phyloP scores from a whole-genome alignment of 2,888 invertebrate species.

The Hylaea fasciaria region DNA sequence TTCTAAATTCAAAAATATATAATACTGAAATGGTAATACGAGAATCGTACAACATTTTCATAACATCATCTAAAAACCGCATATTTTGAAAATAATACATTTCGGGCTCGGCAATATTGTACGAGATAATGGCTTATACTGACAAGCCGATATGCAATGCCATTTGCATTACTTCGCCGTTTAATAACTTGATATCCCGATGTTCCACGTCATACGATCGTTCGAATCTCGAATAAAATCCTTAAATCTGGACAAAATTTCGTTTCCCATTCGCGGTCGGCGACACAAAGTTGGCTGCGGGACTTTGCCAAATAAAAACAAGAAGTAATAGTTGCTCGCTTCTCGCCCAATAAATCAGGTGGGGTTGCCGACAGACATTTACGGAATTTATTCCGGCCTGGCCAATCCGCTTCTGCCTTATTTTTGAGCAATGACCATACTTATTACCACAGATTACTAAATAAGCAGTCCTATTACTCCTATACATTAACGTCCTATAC shows the following conservation, averaged over 20 bases:
- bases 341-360: slow-evolving; percentile 80
- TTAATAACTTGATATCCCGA: slow-evolving; percentile 29
- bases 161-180: slow-evolving; percentile 26
- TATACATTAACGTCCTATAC: too few species aligned
- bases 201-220: slow-evolving; percentile 29
- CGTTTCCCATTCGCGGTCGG: slow-evolving; percentile 55
- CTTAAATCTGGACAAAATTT: slow-evolving; percentile 54
- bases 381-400: slow-evolving; percentile 76
- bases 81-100: slow-evolving; percentile 15
- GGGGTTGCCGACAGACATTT: slow-evolving; percentile 65
- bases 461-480: too few species aligned
- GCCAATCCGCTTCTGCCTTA: slow-evolving; percentile 41
- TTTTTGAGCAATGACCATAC: slow-evolving; percentile 40
- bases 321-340: slow-evolving; percentile 73
- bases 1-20: neutral
- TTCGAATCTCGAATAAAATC: slow-evolving; percentile 33
- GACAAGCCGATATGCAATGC: slow-evolving; percentile 27
- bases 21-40: neutral
- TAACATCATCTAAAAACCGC: neutral
- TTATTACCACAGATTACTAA: slow-evolving; percentile 11
- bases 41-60: slow-evolving; percentile 1
- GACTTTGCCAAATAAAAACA: slow-evolving; percentile 69
- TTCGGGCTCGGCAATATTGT: slow-evolving; percentile 8
- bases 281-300: slow-evolving; percentile 67
- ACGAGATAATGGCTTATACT: slow-evolving; percentile 5